Percentiles rank a stretch among this genome's conserved stretches.
phyloP scores from a whole-genome alignment of 2,113 vertebrate species.

The Takifugu bimaculatus region DNA sequence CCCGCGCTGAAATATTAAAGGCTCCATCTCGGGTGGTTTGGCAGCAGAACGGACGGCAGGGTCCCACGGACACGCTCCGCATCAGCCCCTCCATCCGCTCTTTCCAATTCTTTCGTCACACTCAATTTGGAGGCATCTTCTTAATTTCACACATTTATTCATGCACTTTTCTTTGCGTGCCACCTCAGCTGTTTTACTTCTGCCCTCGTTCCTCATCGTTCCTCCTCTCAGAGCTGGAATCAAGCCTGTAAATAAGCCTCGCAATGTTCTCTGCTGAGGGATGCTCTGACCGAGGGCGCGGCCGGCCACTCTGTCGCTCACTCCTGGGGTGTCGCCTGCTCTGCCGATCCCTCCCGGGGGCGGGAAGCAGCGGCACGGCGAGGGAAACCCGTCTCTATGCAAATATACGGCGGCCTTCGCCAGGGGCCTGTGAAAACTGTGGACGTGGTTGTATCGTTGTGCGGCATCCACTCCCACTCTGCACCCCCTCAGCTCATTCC shows the following conservation, averaged over 20 bases:
- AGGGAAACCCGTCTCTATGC: constrained; percentile 60
- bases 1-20: constrained; percentile 61
- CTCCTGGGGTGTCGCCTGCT: constrained; percentile 32
- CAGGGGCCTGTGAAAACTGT: constrained; percentile 2
- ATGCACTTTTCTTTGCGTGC: not conserved
- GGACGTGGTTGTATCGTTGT: constrained; percentile 10
- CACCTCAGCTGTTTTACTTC: not conserved
- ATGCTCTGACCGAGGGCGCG: constrained; percentile 10
- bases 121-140: not conserved
- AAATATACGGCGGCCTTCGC: constrained; percentile 57
- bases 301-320: constrained; percentile 35
- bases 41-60: constrained; percentile 30
- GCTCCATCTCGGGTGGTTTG: constrained; percentile 46
- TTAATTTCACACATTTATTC: constrained; percentile 1
- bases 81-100: not conserved
- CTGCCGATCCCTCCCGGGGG: constrained; percentile 41
- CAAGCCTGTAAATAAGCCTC: no score
- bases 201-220: not conserved
- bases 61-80: not conserved
- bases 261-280: no score
- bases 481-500: constrained; percentile 50
- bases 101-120: not conserved
- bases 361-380: constrained; percentile 46
- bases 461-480: constrained; percentile 38
- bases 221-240: not conserved